Percentiles rank a stretch among this genome's conserved stretches.
phyloP scores from a whole-genome alignment of 2,888 invertebrate species.

The Cantharis lateralis region DNA sequence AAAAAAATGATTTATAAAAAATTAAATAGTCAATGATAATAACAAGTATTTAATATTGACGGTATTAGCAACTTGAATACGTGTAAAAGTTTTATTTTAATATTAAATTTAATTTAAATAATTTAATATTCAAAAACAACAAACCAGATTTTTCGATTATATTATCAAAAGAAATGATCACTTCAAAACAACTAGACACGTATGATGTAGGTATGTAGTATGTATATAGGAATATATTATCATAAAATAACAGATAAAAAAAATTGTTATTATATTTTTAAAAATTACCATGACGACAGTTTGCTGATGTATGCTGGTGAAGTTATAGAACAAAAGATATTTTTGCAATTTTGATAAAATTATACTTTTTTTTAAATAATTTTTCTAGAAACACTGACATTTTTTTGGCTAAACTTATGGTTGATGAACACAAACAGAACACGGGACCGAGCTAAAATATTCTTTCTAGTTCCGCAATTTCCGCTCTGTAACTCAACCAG shows the following conservation, averaged over 20 bases:
- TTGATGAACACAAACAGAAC: too few species aligned
- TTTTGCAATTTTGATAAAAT: neutral
- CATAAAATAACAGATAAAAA: neutral
- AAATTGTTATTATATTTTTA: neutral
- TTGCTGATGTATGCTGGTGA: neutral
- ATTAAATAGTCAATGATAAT: too few species aligned
- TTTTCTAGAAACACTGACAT: too few species aligned
- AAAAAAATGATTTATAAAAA: too few species aligned
- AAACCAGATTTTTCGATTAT: neutral
- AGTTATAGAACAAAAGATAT: neutral
- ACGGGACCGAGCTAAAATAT: too few species aligned
- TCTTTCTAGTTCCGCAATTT: too few species aligned
- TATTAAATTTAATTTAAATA: neutral
- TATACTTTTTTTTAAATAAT: too few species aligned
- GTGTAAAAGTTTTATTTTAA: neutral
- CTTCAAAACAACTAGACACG: neutral
- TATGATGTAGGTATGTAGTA: too few species aligned
- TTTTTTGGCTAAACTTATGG: too few species aligned
- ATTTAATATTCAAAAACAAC: neutral
- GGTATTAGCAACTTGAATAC: neutral
- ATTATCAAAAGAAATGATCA: neutral
- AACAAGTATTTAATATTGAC: too few species aligned
- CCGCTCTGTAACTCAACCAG: too few species aligned
- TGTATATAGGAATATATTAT: neutral
- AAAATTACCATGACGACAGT: neutral